A percentile compares a stretch with the other conserved stretches of the same genome.
phyloP scores from a whole-genome alignment of 2,888 invertebrate genomes.

The Archaeoteleia sp. region DNA sequence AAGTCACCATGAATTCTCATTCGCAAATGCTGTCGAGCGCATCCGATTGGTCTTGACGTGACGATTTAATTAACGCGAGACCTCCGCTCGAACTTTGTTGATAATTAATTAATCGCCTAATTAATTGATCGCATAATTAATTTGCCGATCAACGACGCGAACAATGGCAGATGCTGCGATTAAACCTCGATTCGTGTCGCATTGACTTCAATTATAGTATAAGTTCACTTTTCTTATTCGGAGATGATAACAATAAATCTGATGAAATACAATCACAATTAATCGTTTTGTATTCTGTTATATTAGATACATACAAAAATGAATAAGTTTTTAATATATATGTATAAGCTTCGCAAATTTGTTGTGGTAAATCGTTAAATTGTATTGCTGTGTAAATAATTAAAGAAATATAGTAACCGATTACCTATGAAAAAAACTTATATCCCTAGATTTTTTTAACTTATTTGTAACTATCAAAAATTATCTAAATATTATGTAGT shows the following conservation, averaged over 20 bases:
- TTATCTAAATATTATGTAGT: too few species aligned
- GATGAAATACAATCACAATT: too few species aligned
- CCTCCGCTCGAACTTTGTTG: constrained; percentile 47
- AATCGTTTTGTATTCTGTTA: not conserved
- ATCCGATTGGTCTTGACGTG: constrained; percentile 62
- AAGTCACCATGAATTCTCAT: constrained; percentile 38
- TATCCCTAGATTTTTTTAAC: too few species aligned
- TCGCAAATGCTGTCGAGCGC: constrained; percentile 53
- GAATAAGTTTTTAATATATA: too few species aligned
- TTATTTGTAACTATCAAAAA: too few species aligned
- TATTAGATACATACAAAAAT: too few species aligned
- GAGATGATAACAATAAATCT: too few species aligned
- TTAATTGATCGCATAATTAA: constrained; percentile 65
- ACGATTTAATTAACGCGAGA: constrained; percentile 64
- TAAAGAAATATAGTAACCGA: too few species aligned
- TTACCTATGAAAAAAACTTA: too few species aligned
- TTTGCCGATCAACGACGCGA: constrained; percentile 3
- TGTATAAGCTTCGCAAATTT: too few species aligned
- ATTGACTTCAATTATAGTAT: not conserved
- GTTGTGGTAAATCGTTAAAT: too few species aligned
- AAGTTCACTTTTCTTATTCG: not conserved
- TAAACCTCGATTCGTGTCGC: not conserved
- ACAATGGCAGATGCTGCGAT: constrained; percentile 2
- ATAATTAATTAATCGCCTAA: constrained; percentile 65
- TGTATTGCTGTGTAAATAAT: too few species aligned